Evolutionary conservation across 2,888 invertebrate genomes (phyloP), one percentile per base, ranked within the genome.

Genomic region (Andrena bicolor): DNA sequence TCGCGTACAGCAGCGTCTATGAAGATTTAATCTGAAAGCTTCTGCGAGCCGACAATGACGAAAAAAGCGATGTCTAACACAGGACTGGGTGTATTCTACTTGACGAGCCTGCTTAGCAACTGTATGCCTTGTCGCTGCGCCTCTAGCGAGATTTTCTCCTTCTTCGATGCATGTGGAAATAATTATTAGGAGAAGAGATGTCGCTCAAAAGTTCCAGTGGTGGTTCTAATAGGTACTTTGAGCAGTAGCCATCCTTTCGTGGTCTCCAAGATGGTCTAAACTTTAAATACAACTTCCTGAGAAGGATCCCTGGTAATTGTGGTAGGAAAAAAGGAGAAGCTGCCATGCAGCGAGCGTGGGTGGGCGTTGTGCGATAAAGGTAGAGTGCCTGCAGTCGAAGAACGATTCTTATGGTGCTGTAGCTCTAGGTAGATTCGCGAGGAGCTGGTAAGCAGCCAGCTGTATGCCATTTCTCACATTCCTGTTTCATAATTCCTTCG

Each of bases 401-500:
- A 85, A 77, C 58, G 64, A 86, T 83, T 70, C 83, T 51, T 61
- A 76, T 75, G 60, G 65, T 78, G 71, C 70, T 16, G 61, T 35
- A 48, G 66, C 64, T 76, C 20, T 76, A 35, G 61, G 65, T 65
- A 32, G 70, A 72, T 58, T 64, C 72, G 41, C 72, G 61, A 32
- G 79, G 16, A 85, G 77, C 72, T 56, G 69, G 77, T 61, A 63
- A 65, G 64, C 65, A 76, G 51, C 56, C 88, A 88, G 69, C 81
- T 82, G 79, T 72, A 72, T 56, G 81, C 71, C 77, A 49, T 87
- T 80, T 79, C 80, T 87, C 82, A 76, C 78, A 81, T 74, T 76
- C 74, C 51, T 63, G 73, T 88, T 88, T 86, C 84, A 86, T 86
- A 84, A 88, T 78, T 88, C 68, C 78, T 76, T 49, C 30, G 10